Conservation (phyloP, 2,113 vertebrate genomes). For the Corapipo altera region DNA sequence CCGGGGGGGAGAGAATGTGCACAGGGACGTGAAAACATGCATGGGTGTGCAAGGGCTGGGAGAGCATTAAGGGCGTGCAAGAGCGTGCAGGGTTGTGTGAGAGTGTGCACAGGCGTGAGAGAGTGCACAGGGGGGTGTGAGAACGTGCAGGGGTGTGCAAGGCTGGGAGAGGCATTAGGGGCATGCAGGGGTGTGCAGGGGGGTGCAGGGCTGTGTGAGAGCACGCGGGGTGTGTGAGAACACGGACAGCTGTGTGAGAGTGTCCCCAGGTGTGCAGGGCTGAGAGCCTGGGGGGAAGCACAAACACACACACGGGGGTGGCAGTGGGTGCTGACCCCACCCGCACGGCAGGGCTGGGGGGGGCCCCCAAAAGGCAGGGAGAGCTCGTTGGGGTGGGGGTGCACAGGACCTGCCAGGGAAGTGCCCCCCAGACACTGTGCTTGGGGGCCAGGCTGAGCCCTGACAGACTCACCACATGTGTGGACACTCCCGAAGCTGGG, state of each 20-base stretch:
- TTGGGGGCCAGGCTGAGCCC: not conserved
- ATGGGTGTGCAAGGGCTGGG: not conserved
- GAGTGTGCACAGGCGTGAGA: not conserved
- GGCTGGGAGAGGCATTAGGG: not conserved
- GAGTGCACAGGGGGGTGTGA: not conserved
- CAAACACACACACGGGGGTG: no score
- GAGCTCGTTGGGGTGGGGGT: accelerated
- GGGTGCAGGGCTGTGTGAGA: not conserved
- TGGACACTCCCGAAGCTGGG: not conserved
- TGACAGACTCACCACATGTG: accelerated
- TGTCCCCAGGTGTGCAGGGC: not conserved
- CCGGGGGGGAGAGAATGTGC: not conserved
- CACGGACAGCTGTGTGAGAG: not conserved
- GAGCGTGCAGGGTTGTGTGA: accelerated
- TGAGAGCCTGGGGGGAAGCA: not conserved
- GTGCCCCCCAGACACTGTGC: accelerated
- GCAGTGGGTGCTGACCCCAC: not conserved
- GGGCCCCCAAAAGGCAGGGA: accelerated
- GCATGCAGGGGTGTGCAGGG: not conserved
- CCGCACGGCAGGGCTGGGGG: not conserved
- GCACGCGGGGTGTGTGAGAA: no score
- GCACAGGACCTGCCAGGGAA: not conserved
- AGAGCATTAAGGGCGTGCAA: not conserved
- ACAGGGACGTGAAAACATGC: not conserved
- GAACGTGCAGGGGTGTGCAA: not conserved